A percentile compares a stretch with the other conserved stretches of the same genome.
Evolutionary conservation across 2,888 invertebrate species (phyloP).

Genomic region (Eurytoma adleriae): DNA sequence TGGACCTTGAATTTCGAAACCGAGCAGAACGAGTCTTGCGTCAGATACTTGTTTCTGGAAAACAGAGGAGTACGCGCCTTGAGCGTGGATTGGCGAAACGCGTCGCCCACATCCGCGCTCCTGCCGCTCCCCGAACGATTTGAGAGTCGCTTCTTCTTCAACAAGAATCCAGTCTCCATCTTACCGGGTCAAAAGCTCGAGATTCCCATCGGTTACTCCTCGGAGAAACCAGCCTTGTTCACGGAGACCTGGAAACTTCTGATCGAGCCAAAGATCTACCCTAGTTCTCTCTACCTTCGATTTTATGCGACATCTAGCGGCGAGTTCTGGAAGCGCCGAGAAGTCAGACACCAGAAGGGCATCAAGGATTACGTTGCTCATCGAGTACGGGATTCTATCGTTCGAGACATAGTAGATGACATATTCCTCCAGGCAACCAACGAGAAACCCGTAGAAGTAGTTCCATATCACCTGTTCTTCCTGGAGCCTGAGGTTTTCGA

Average conservation of each 20-base stretch:
- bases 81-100: slow-evolving; percentile 77
- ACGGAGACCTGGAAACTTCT: slow-evolving; percentile 77
- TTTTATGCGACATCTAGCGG: slow-evolving; percentile 28
- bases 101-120: slow-evolving; percentile 55
- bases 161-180: slow-evolving; percentile 78
- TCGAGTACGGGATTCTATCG: slow-evolving; percentile 56
- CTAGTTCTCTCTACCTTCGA: slow-evolving; percentile 6
- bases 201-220: slow-evolving; percentile 77
- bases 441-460: neutral
- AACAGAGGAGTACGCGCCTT: slow-evolving; percentile 78
- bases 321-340: too few species aligned
- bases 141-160: slow-evolving; percentile 78
- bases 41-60: slow-evolving; percentile 72
- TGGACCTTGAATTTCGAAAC: slow-evolving; percentile 62
- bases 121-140: neutral
- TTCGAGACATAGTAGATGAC: slow-evolving; percentile 61
- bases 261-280: slow-evolving; percentile 74
- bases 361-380: slow-evolving; percentile 60
- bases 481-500: slow-evolving; percentile 63
- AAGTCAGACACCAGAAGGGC: neutral
- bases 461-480: slow-evolving; percentile 60
- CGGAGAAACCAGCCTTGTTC: slow-evolving; percentile 73
- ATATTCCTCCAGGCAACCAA: slow-evolving; percentile 52
- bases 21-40: slow-evolving; percentile 1
- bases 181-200: slow-evolving; percentile 77